A percentile compares a stretch with the other conserved stretches of the same genome.
These are phyloP conservation scores for Trigoniulus corallinus DNA, from an alignment of 1,140 invertebrate genomes.

Conservation along the genomic window DNA sequence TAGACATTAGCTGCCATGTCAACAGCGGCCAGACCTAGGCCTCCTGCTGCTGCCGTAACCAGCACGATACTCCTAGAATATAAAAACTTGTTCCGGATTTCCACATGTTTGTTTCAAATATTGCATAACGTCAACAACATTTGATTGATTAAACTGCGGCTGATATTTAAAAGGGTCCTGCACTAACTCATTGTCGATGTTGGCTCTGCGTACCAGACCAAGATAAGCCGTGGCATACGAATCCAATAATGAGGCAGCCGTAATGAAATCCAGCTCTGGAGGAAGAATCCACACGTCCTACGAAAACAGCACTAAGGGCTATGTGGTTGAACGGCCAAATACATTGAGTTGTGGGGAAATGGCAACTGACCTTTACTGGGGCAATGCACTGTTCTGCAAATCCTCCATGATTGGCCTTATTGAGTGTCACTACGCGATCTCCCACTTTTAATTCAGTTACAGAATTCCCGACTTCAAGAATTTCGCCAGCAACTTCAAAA, in stretches of 20 bases:
- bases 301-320: slow-evolving; percentile 12
- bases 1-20: slow-evolving; percentile 43
- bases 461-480: slow-evolving; percentile 27
- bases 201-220: slow-evolving; percentile 33
- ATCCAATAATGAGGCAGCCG: slow-evolving; percentile 33
- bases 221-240: slow-evolving; percentile 39
- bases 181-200: slow-evolving; percentile 27
- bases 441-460: slow-evolving; percentile 20
- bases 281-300: slow-evolving; percentile 41
- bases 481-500: slow-evolving; percentile 35
- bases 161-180: no score
- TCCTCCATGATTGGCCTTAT: slow-evolving; percentile 31
- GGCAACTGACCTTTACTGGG: slow-evolving; percentile 25
- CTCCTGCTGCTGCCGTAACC: slow-evolving; percentile 39
- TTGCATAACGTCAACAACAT: background rate
- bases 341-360: background rate
- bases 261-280: slow-evolving; percentile 25
- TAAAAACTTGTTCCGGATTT: background rate
- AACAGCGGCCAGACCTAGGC: slow-evolving; percentile 38
- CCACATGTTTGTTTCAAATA: background rate
- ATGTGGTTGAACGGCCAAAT: background rate
- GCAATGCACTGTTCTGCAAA: slow-evolving; percentile 36
- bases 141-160: background rate
- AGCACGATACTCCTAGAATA: slow-evolving; percentile 33
- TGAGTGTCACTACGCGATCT: slow-evolving; percentile 30